Evolutionary conservation across 1,140 invertebrate genomes (phyloP).

Genomic region (Galleria mellonella): DNA sequence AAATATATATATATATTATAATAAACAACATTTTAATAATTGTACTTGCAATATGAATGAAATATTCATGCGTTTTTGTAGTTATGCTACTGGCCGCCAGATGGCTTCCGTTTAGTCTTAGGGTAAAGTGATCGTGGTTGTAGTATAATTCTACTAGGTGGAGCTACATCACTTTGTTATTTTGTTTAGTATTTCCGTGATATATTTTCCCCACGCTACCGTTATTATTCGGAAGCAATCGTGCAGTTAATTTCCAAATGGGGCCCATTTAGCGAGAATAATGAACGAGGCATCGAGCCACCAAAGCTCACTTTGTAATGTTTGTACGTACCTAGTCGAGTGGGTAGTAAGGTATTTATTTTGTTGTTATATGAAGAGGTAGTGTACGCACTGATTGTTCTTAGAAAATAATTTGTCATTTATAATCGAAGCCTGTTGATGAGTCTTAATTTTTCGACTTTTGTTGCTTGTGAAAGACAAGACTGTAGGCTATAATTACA

Average conservation of each 20-base stretch:
- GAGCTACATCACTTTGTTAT: conserved; percentile 11
- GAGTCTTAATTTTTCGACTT: no score
- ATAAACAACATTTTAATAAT: no score
- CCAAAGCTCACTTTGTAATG: conserved; percentile 37
- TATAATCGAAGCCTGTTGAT: no score
- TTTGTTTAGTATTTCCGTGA: conserved; percentile 37
- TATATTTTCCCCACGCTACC: conserved; percentile 36
- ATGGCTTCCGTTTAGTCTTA: no score
- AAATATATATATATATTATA: no score
- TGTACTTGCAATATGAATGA: no score
- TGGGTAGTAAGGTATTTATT: conserved; percentile 30
- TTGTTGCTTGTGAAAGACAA: no score
- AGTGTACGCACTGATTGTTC: no score
- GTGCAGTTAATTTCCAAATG: conserved; percentile 69
- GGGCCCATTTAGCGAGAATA: conserved; percentile 63
- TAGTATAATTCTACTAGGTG: background rate
- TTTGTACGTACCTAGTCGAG: conserved; percentile 17
- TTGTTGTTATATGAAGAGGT: background rate
- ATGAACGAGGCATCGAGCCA: conserved; percentile 35
- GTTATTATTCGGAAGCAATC: conserved; percentile 61
- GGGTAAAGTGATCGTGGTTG: no score
- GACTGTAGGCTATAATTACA: no score
- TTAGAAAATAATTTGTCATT: no score
- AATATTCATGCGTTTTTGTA: no score
- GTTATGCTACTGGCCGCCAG: conserved; percentile 30